Conservation (phyloP, 2,888 invertebrate genomes). For the Cenopis cana region DNA sequence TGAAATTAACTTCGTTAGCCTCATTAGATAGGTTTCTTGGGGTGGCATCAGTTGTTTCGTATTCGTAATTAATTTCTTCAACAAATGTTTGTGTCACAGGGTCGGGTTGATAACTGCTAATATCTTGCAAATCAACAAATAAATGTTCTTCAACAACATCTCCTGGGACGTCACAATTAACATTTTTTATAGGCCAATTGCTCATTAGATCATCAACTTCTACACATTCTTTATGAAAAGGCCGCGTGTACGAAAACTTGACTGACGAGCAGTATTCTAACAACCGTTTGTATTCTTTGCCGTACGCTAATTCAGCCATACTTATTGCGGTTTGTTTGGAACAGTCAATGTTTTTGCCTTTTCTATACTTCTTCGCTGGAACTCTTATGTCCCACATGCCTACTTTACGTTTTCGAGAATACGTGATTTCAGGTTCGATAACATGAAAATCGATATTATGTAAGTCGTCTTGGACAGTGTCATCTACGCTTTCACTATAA, state of each 20-base stretch:
- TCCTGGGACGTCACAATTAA: slow-evolving; percentile 43
- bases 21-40: slow-evolving; percentile 53
- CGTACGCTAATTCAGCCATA: slow-evolving; percentile 59
- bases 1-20: slow-evolving; percentile 72
- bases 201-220: slow-evolving; percentile 61
- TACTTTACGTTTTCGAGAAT: slow-evolving; percentile 67
- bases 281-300: slow-evolving; percentile 66
- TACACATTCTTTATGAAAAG: slow-evolving; percentile 71
- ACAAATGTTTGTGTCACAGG: slow-evolving; percentile 64
- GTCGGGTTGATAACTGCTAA: slow-evolving; percentile 50
- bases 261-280: slow-evolving; percentile 69
- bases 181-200: slow-evolving; percentile 67
- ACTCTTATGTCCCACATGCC: slow-evolving; percentile 54
- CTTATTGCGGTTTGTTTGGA: slow-evolving; percentile 60
- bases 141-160: slow-evolving; percentile 53
- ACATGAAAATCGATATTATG: slow-evolving; percentile 56
- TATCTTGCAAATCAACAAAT: slow-evolving; percentile 56
- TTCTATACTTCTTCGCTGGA: slow-evolving; percentile 58
- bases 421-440: slow-evolving; percentile 63
- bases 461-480: slow-evolving; percentile 46
- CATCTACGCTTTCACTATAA: slow-evolving; percentile 40
- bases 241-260: slow-evolving; percentile 72
- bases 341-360: slow-evolving; percentile 74
- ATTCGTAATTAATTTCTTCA: slow-evolving; percentile 67
- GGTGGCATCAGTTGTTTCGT: slow-evolving; percentile 51